A percentile compares a stretch with the other conserved stretches of the same genome.
These are phyloP conservation scores for Drosophila truncata DNA, from an alignment of 1,140 invertebrate species.

Conservation along the genomic window DNA sequence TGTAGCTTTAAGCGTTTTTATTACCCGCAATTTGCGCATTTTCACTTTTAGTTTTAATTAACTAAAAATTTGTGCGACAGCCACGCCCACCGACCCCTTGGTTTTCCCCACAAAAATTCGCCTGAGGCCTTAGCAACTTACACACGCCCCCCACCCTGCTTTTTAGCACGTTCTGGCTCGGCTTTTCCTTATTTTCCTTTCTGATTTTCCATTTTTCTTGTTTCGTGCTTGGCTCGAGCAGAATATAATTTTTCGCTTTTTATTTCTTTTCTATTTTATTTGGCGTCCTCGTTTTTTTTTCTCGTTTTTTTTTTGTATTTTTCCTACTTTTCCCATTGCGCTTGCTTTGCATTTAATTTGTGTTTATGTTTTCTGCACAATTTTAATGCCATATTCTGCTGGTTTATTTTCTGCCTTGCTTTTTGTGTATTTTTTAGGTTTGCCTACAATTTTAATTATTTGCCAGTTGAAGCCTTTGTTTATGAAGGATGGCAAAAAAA, in stretches of 20 bases:
- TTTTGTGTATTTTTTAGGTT: constrained; percentile 49
- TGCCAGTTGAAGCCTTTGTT: constrained; percentile 55
- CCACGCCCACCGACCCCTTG: constrained; percentile 9
- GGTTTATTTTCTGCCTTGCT: constrained; percentile 52
- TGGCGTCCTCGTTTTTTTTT: constrained; percentile 56
- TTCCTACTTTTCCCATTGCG: constrained; percentile 32
- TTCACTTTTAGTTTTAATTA: constrained; percentile 83
- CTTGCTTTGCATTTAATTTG: constrained; percentile 63
- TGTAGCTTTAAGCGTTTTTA: constrained; percentile 68
- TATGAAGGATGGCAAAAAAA: constrained; percentile 3
- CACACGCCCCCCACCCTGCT: constrained; percentile 5
- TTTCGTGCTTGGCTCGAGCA: constrained; percentile 31
- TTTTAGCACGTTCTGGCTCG: constrained; percentile 1
- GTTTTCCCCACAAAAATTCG: constrained; percentile 26
- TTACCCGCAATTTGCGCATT: constrained; percentile 78
- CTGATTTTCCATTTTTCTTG: constrained; percentile 45
- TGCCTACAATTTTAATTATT: constrained; percentile 76
- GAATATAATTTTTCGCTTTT: constrained; percentile 31
- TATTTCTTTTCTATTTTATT: constrained; percentile 65
- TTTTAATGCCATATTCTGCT: constrained; percentile 59
- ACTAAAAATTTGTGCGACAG: constrained; percentile 70
- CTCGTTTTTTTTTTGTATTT: constrained; percentile 50
- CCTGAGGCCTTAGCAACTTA: constrained; percentile 31
- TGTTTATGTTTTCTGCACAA: constrained; percentile 59
- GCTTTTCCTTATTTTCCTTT: constrained; percentile 28